A percentile compares a stretch with the other conserved stretches of the same genome.
These are phyloP conservation scores for Regulus satrapa DNA, from an alignment of 2,113 vertebrate species.

Conservation along the genomic window DNA sequence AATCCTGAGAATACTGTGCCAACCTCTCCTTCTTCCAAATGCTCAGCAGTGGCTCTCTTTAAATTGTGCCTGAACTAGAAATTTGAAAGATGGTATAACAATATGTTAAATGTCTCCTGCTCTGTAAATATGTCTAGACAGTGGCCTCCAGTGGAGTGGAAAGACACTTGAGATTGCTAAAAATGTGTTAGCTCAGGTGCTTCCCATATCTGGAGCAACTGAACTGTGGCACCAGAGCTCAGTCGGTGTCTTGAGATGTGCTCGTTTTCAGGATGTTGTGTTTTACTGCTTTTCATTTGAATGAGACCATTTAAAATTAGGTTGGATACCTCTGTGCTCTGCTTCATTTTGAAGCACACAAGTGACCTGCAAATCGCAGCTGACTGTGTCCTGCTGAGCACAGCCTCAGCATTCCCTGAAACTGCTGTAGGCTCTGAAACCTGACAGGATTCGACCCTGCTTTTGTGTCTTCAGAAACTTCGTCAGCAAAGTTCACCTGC, in stretches of 20 bases:
- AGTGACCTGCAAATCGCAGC: neutral
- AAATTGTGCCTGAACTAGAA: neutral
- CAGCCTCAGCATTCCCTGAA: neutral
- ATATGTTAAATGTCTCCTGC: neutral
- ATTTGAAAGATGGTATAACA: neutral
- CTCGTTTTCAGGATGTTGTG: neutral
- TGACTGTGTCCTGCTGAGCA: neutral
- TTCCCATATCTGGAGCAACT: neutral
- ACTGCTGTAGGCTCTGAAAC: neutral
- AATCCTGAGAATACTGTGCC: neutral
- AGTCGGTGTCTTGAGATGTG: neutral
- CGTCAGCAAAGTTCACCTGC: neutral
- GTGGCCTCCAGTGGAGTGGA: conserved; percentile 3
- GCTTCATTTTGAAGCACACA: neutral
- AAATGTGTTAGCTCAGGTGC: neutral
- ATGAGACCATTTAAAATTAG: neutral
- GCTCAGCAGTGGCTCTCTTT: neutral
- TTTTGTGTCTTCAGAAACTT: neutral
- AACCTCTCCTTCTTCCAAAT: neutral
- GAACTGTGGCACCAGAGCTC: neutral
- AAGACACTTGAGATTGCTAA: conserved; percentile 12
- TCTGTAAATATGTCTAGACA: conserved; percentile 5
- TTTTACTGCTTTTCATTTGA: neutral
- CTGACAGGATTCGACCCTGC: neutral
- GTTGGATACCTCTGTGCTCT: neutral